phyloP scores from a whole-genome alignment of 2,113 vertebrate species.

The Dicerorhinus sumatrensis region DNA sequence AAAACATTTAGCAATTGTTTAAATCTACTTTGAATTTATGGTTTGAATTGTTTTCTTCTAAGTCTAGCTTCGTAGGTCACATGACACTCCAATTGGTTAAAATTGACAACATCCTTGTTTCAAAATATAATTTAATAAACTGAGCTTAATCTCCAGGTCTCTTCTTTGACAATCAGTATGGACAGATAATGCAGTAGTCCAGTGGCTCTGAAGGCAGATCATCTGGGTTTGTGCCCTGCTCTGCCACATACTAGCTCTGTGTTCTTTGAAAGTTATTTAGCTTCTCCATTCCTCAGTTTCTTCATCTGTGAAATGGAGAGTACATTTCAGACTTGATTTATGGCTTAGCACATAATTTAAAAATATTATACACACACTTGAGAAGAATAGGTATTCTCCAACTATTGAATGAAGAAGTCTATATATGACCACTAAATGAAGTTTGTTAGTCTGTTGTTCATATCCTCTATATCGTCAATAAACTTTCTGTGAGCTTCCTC shows the following conservation, averaged over 20 bases:
- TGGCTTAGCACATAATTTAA: neutral
- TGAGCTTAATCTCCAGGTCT: neutral
- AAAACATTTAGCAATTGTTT: neutral
- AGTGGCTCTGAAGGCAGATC: accelerated
- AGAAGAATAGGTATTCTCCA: neutral
- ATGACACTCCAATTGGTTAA: neutral
- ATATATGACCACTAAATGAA: neutral
- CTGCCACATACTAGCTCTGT: neutral
- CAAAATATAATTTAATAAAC: neutral
- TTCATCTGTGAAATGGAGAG: neutral
- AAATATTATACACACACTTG: neutral
- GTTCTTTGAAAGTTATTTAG: neutral
- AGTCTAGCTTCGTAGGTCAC: neutral
- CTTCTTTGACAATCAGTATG: neutral
- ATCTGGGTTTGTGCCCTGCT: neutral
- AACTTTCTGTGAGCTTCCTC: neutral
- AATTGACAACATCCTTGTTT: neutral
- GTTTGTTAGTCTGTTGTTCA: neutral
- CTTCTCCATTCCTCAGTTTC: neutral
- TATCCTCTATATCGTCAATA: neutral
- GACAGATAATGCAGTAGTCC: neutral
- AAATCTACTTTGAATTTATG: neutral
- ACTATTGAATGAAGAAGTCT: neutral
- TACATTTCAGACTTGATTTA: neutral
- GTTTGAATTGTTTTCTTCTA: neutral